Conservation (phyloP, 1,140 invertebrate genomes). For the Asbolus verrucosus region DNA sequence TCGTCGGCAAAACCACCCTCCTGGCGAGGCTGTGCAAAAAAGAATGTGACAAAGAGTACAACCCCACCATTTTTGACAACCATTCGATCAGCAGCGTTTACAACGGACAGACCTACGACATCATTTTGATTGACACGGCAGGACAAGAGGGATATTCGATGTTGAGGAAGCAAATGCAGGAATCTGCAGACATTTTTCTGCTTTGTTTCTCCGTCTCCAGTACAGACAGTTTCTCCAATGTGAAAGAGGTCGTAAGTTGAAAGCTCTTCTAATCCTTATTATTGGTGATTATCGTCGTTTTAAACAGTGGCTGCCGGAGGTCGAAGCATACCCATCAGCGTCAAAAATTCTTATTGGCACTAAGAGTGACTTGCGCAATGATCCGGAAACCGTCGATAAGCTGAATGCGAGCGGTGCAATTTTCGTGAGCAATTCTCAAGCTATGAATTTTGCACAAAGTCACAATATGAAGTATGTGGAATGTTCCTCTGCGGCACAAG, state of each 20-base stretch:
- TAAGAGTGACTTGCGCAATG: constrained; percentile 42
- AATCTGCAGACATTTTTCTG: constrained; percentile 39
- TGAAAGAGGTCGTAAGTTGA: constrained; percentile 35
- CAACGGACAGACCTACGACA: constrained; percentile 31
- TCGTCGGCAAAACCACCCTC: constrained; percentile 45
- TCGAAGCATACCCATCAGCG: constrained; percentile 25
- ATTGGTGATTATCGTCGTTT: not conserved
- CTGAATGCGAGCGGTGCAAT: constrained; percentile 28
- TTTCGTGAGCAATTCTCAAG: constrained; percentile 26
- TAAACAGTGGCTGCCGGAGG: constrained; percentile 42
- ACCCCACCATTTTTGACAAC: constrained; percentile 45
- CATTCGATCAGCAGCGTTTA: constrained; percentile 4
- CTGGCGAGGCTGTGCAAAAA: constrained; percentile 25
- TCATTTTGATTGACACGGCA: constrained; percentile 44
- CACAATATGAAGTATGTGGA: constrained; percentile 42
- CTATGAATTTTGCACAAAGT: constrained; percentile 37
- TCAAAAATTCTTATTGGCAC: constrained; percentile 36
- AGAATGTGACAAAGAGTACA: constrained; percentile 25
- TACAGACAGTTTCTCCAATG: constrained; percentile 38
- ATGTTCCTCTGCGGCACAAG: constrained; percentile 39
- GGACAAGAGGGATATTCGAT: constrained; percentile 43
- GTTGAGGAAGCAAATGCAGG: constrained; percentile 27
- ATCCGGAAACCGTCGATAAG: constrained; percentile 43
- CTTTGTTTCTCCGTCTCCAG: constrained; percentile 43
- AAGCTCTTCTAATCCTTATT: no score